Evolutionary conservation across 2,797 vertebrate genomes (phyloP).

Genomic region (Peromyscus attwateri): DNA sequence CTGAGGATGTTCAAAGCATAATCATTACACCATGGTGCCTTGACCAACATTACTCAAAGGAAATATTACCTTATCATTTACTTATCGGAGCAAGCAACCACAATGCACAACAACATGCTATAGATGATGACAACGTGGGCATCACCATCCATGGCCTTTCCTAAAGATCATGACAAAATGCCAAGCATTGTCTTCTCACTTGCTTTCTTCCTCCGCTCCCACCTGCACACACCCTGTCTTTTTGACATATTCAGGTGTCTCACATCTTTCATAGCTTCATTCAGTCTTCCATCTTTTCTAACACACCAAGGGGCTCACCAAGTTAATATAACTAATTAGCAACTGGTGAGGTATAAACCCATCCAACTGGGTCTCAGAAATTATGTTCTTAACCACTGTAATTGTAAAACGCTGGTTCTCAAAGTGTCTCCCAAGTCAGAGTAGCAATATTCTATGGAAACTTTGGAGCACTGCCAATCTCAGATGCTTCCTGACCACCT

Average conservation of each 20-base stretch:
- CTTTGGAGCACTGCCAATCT: background rate
- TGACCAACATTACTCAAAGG: background rate
- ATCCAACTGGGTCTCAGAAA: background rate
- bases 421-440: background rate
- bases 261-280: background rate
- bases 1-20: background rate
- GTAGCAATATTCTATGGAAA: background rate
- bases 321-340: background rate
- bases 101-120: background rate
- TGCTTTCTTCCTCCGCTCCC: background rate
- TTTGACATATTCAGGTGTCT: background rate
- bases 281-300: background rate
- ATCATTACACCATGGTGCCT: background rate
- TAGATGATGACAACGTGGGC: accelerated
- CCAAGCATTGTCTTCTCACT: background rate
- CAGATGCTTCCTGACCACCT: background rate
- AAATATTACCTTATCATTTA: background rate
- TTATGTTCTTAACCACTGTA: background rate
- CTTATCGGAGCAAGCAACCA: background rate
- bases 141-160: background rate
- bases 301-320: background rate
- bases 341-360: background rate
- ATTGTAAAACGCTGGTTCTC: background rate
- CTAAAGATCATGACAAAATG: background rate
- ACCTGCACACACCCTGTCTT: background rate